Evolutionary conservation across 2,888 invertebrate species (phyloP).

Genomic region (Argynnis bischoffii): DNA sequence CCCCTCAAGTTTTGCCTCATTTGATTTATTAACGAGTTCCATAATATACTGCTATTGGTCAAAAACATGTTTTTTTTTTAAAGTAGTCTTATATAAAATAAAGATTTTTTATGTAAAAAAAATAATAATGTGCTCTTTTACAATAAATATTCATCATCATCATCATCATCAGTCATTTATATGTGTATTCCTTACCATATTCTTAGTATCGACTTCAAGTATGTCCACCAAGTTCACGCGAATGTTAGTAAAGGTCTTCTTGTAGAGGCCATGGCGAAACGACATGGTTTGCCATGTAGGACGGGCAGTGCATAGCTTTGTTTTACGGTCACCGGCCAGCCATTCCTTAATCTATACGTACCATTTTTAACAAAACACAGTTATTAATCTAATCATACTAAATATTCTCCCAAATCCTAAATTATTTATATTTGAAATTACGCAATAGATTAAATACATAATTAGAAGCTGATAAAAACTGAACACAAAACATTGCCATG

Average conservation of each 20-base stretch:
- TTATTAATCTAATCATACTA: not conserved
- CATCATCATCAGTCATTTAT: no score
- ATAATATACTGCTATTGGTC: no score
- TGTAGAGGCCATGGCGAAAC: constrained; percentile 88
- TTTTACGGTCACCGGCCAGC: constrained; percentile 81
- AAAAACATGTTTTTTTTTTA: not conserved
- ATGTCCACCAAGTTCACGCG: constrained; percentile 89
- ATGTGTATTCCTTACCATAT: constrained; percentile 67
- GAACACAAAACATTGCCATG: no score
- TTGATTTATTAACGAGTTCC: no score
- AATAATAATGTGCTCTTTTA: not conserved
- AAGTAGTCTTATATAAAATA: not conserved
- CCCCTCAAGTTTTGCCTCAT: no score
- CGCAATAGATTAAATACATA: no score
- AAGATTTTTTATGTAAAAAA: no score
- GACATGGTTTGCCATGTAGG: constrained; percentile 93
- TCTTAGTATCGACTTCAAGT: constrained; percentile 85
- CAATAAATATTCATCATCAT: no score
- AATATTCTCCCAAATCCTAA: not conserved
- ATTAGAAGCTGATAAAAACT: no score
- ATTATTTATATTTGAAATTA: no score
- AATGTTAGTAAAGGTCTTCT: constrained; percentile 86
- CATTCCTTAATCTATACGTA: constrained; percentile 83
- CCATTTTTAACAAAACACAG: no score
- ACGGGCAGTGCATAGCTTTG: constrained; percentile 88